These are phyloP conservation scores for Acheta domesticus DNA, from an alignment of 2,888 invertebrate genomes.

Conservation along the genomic window DNA sequence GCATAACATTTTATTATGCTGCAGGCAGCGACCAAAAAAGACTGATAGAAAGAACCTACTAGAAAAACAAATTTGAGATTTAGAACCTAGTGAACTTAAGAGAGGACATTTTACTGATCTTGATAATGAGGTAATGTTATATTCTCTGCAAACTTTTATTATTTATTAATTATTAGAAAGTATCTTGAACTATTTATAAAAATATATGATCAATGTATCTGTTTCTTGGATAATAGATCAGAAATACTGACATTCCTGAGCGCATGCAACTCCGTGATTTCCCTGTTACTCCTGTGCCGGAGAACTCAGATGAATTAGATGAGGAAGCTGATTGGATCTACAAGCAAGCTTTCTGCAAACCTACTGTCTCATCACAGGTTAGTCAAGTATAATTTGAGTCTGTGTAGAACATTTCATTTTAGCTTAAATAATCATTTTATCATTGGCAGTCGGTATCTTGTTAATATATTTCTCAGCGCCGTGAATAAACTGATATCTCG, in stretches of 20 bases:
- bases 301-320: constrained; percentile 82
- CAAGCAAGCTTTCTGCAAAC: constrained; percentile 84
- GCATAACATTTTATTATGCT: constrained; percentile 22
- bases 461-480: too few species aligned
- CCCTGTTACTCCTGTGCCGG: constrained; percentile 77
- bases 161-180: background rate
- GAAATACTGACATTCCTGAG: constrained; percentile 85
- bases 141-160: background rate
- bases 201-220: background rate
- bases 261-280: constrained; percentile 87
- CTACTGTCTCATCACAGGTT: constrained; percentile 75
- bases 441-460: too few species aligned
- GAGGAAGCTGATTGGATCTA: constrained; percentile 98
- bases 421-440: too few species aligned
- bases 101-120: constrained; percentile 92
- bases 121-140: constrained; percentile 67
- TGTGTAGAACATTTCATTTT: background rate
- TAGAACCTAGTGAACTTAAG: constrained; percentile 98
- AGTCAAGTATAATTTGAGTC: background rate
- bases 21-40: constrained; percentile 64
- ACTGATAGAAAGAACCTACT: constrained; percentile 70
- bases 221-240: constrained; percentile 53
- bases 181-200: background rate
- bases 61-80: constrained; percentile 85
- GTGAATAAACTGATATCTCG: too few species aligned